phyloP scores from a whole-genome alignment of 2,113 vertebrate species.

The Perca fluviatilis region DNA sequence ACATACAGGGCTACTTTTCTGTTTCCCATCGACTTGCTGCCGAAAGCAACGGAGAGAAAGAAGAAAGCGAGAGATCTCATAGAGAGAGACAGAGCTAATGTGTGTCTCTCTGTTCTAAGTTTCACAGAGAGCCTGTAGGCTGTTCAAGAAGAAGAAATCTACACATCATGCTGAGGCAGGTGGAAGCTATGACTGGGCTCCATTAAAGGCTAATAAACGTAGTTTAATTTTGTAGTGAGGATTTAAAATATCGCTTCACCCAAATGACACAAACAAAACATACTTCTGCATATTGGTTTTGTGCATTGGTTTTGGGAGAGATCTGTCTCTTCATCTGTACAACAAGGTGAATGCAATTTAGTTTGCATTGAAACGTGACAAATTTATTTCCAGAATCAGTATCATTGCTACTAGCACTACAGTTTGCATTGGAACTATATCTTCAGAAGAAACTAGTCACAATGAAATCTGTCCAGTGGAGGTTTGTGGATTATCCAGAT shows the following conservation, averaged over 20 bases:
- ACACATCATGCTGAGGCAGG: slow-evolving; percentile 38
- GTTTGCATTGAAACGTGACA: background rate
- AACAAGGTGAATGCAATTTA: background rate
- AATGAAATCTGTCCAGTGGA: background rate
- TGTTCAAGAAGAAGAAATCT: slow-evolving; percentile 26
- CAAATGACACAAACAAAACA: background rate
- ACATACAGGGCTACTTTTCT: slow-evolving; percentile 68
- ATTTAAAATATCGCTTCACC: background rate
- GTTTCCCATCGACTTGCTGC: slow-evolving; percentile 50
- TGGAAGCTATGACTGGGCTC: slow-evolving; percentile 12
- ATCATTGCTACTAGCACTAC: background rate
- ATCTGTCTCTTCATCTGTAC: background rate
- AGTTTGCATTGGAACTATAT: background rate
- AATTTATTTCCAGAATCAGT: background rate
- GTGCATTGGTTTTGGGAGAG: background rate
- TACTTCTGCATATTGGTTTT: background rate
- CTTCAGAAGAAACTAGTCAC: background rate
- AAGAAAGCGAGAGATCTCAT: slow-evolving; percentile 34
- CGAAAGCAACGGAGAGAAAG: slow-evolving; percentile 40
- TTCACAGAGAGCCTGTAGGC: slow-evolving; percentile 21
- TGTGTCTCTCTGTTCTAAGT: slow-evolving; percentile 45
- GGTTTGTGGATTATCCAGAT: background rate
- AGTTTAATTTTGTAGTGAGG: background rate
- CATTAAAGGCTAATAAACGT: background rate
- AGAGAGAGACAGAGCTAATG: slow-evolving; percentile 31